These are phyloP conservation scores for Tetramorium parvispinum DNA, from an alignment of 1,140 invertebrate genomes.

Conservation along the genomic window DNA sequence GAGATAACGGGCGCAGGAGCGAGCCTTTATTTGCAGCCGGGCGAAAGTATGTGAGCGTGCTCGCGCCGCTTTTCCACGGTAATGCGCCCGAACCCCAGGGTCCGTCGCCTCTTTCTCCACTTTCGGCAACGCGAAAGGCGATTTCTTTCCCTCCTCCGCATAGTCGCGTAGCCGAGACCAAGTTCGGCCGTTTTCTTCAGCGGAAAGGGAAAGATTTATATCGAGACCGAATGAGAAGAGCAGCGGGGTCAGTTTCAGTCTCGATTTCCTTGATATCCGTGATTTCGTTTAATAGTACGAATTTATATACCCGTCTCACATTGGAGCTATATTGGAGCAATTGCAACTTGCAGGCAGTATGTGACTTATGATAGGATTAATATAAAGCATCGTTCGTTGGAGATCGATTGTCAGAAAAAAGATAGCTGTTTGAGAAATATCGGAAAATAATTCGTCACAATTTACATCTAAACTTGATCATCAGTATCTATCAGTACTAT, in stretches of 20 bases:
- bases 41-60: slow-evolving; percentile 69
- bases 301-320: slow-evolving; percentile 25
- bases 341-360: slow-evolving; percentile 14
- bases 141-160: slow-evolving; percentile 49
- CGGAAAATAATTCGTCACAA: slow-evolving; percentile 16
- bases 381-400: background rate
- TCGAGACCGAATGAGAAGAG: slow-evolving; percentile 46
- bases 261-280: slow-evolving; percentile 31
- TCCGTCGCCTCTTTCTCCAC: slow-evolving; percentile 32
- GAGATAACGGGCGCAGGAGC: slow-evolving; percentile 76
- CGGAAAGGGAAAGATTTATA: slow-evolving; percentile 60
- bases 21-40: slow-evolving; percentile 77
- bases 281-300: slow-evolving; percentile 57
- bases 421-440: background rate
- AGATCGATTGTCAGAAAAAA: background rate
- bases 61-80: slow-evolving; percentile 61
- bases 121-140: slow-evolving; percentile 43
- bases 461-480: background rate
- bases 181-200: slow-evolving; percentile 31
- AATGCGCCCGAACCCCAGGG: slow-evolving; percentile 48
- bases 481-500: background rate
- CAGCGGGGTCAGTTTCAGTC: slow-evolving; percentile 16
- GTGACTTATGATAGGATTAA: background rate
- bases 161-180: slow-evolving; percentile 14
- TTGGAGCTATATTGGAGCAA: slow-evolving; percentile 9